These are phyloP conservation scores for Pseudochromis fuscus DNA, from an alignment of 2,797 vertebrate genomes.

Conservation along the genomic window DNA sequence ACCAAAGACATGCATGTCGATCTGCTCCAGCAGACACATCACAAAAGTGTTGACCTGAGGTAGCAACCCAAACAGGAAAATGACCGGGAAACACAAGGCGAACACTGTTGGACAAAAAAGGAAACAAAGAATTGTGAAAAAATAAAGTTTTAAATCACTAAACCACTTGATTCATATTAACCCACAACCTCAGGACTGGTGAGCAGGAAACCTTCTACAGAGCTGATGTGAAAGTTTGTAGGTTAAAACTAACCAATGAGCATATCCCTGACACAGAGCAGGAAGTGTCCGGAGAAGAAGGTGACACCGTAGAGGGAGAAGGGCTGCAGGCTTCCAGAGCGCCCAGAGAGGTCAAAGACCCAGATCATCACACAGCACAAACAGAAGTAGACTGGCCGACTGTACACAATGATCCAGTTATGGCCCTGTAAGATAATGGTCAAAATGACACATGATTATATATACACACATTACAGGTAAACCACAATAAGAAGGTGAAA, in stretches of 20 bases:
- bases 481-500: not conserved
- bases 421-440: slow-evolving; percentile 89
- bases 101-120: slow-evolving; percentile 83
- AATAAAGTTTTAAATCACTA: not conserved
- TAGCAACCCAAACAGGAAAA: slow-evolving; percentile 93
- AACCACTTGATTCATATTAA: not conserved
- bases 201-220: not conserved
- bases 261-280: slow-evolving; percentile 90
- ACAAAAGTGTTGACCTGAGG: slow-evolving; percentile 95
- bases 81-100: slow-evolving; percentile 90
- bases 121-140: not conserved
- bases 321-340: slow-evolving; percentile 83
- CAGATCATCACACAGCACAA: slow-evolving; percentile 91
- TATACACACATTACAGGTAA: not conserved
- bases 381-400: slow-evolving; percentile 93
- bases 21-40: slow-evolving; percentile 95
- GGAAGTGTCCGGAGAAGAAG: slow-evolving; percentile 89
- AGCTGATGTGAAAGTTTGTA: not conserved
- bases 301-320: slow-evolving; percentile 91
- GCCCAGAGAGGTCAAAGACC: slow-evolving; percentile 88
- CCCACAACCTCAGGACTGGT: not conserved
- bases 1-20: slow-evolving; percentile 93
- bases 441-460: too few relatives aligned
- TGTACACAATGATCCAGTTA: slow-evolving; percentile 96
- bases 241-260: slow-evolving; percentile 85